A percentile compares a stretch with the other conserved stretches of the same genome.
Conservation (phyloP, 1,140 invertebrate species). For the Panulirus ornatus region DNA sequence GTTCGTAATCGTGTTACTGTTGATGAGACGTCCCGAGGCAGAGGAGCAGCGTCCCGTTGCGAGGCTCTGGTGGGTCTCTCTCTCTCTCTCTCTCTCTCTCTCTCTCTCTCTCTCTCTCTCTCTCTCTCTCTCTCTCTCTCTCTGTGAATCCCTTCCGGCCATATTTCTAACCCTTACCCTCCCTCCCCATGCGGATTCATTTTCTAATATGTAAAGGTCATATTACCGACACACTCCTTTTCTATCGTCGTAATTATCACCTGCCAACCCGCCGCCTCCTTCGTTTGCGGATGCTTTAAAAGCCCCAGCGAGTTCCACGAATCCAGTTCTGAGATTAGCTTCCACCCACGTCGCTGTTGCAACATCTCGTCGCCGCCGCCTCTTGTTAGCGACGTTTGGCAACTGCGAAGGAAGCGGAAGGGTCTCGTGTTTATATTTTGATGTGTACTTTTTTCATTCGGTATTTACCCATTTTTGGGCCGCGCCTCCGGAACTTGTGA, state of each 20-base stretch:
- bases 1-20: too few species aligned
- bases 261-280: neutral
- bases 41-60: too few species aligned
- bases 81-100: neutral
- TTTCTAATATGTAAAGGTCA: too few species aligned
- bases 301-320: neutral
- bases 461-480: too few species aligned
- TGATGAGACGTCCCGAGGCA: too few species aligned
- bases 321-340: slow-evolving; percentile 33
- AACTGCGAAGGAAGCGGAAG: neutral
- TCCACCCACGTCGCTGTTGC: neutral
- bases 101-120: neutral
- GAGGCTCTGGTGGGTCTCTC: too few species aligned
- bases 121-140: neutral
- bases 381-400: neutral
- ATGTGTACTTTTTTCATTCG: too few species aligned
- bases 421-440: neutral
- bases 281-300: slow-evolving; percentile 11
- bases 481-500: too few species aligned
- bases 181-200: neutral
- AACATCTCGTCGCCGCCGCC: neutral
- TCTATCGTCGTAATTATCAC: neutral
- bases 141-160: too few species aligned
- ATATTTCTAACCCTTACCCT: neutral
- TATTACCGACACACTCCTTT: too few species aligned